Conservation (phyloP, 2,797 vertebrate genomes). For the Ibycter americanus region DNA sequence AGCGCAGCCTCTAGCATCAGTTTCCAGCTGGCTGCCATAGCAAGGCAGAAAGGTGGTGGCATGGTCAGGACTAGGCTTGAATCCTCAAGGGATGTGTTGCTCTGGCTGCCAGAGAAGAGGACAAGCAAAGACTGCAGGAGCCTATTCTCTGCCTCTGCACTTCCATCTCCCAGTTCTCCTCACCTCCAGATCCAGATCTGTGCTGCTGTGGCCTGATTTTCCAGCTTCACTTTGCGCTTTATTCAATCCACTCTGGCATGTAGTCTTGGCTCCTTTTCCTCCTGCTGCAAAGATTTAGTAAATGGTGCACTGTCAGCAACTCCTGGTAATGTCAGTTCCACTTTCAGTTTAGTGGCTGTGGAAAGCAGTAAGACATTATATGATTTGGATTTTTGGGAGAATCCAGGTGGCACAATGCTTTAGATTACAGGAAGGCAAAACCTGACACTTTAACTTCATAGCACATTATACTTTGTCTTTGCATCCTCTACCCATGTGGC, state of each 20-base stretch:
- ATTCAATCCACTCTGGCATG: background rate
- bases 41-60: background rate
- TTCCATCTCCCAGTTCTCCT: background rate
- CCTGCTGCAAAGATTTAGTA: background rate
- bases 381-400: background rate
- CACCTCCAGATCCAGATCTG: background rate
- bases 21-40: background rate
- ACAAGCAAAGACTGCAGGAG: background rate
- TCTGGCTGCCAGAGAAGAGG: background rate
- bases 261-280: background rate
- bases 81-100: background rate
- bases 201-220: background rate
- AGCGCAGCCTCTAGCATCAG: rapidly evolving
- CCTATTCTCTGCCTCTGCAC: background rate
- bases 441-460: background rate
- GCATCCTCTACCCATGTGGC: background rate
- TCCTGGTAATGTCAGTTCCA: background rate
- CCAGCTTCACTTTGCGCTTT: background rate
- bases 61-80: background rate
- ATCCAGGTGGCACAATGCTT: background rate
- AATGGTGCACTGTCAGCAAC: background rate
- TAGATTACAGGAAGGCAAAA: background rate
- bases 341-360: background rate
- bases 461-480: background rate
- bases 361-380: background rate